phyloP scores from a whole-genome alignment of 2,113 vertebrate species.

The Dicrurus megarhynchus region DNA sequence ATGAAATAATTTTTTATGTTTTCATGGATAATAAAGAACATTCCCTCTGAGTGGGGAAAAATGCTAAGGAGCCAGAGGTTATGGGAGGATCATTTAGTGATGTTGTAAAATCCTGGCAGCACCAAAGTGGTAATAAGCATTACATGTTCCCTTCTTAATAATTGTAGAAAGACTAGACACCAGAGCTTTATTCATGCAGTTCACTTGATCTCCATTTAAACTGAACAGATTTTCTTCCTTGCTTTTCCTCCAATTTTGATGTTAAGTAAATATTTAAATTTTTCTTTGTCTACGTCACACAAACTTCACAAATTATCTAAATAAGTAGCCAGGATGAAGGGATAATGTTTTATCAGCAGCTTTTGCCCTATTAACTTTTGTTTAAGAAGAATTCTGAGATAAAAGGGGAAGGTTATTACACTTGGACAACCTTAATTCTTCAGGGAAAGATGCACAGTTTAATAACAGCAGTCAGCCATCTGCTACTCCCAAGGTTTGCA shows the following conservation, averaged over 20 bases:
- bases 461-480: slow-evolving; percentile 46
- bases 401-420: slow-evolving; percentile 43
- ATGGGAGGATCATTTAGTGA: not conserved
- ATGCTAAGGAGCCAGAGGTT: slow-evolving; percentile 10
- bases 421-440: slow-evolving; percentile 43
- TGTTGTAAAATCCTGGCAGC: slow-evolving; percentile 30
- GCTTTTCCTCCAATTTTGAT: not conserved
- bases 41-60: slow-evolving; percentile 16
- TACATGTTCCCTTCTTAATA: not conserved
- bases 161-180: not conserved
- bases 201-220: not conserved
- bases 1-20: slow-evolving; percentile 66
- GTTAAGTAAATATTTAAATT: not conserved
- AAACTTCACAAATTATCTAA: not conserved
- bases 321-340: not conserved
- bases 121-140: not conserved
- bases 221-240: not conserved
- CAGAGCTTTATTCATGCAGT: not conserved
- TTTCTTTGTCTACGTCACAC: not conserved
- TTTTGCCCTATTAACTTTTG: not conserved
- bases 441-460: slow-evolving; percentile 9
- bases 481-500: not conserved
- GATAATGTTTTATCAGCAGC: not conserved
- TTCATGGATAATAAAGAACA: slow-evolving; percentile 58
- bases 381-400: not conserved